phyloP scores from a whole-genome alignment of 2,797 vertebrate genomes.

The Pseudopleuronectes americanus region DNA sequence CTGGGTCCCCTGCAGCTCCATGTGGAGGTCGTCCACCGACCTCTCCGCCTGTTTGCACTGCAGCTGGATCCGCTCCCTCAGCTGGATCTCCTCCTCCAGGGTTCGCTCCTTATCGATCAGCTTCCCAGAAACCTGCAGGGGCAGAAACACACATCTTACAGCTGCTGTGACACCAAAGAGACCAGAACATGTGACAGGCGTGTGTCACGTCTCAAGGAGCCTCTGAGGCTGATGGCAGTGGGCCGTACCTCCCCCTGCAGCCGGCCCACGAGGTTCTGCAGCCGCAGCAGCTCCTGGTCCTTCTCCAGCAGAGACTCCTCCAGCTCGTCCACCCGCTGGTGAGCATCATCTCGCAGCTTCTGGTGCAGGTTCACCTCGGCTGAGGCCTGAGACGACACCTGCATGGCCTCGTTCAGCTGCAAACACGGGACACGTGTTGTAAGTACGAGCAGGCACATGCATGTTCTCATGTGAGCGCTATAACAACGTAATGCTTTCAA shows the following conservation, averaged over 20 bases:
- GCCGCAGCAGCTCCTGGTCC: conserved; percentile 77
- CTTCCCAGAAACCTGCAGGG: conserved; percentile 79
- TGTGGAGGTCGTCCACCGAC: conserved; percentile 79
- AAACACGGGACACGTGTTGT: conserved; percentile 6
- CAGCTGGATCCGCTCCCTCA: conserved; percentile 81
- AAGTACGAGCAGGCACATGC: too few relatives aligned
- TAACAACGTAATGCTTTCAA: too few relatives aligned
- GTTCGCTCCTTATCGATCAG: conserved; percentile 80
- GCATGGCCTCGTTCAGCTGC: conserved; percentile 78
- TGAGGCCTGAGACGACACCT: conserved; percentile 54
- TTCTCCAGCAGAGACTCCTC: conserved; percentile 83
- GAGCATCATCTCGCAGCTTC: conserved; percentile 78
- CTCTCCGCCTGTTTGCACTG: conserved; percentile 85
- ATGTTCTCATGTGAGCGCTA: too few relatives aligned
- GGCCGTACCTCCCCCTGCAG: conserved; percentile 82
- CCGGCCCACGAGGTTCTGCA: conserved; percentile 62
- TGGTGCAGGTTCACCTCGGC: conserved; percentile 79
- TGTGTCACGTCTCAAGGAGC: not conserved
- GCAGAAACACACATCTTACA: not conserved
- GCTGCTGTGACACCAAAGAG: too few relatives aligned
- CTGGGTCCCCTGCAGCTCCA: conserved; percentile 79
- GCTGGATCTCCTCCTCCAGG: conserved; percentile 87
- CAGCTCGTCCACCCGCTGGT: conserved; percentile 79
- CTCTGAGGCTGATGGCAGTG: not conserved
- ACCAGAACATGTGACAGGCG: too few relatives aligned